Evolutionary conservation across 2,113 vertebrate genomes (phyloP), one percentile per base, ranked within the genome.

Genomic region (Vanacampus margaritifer): DNA sequence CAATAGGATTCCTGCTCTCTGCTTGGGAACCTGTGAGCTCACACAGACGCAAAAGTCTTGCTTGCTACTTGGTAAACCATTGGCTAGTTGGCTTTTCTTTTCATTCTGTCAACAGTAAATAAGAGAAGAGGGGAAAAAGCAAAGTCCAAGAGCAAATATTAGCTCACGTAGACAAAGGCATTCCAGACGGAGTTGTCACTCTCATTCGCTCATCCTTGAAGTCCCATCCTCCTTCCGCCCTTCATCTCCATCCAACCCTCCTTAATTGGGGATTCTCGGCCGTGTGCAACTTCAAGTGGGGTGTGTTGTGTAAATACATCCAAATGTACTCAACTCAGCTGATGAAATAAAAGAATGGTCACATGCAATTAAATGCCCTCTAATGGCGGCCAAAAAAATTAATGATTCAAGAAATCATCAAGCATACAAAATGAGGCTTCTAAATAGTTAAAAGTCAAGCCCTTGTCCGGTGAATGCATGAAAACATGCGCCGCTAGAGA

Each of bases 61-160:
- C 81, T 75, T 78, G 83, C 89, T 89, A 85, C 89, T 89, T 86
- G 80, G 89, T 90, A 87, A 91, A 89, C 80, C 57, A 24, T 72
- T 81, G 81, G 82, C 81, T 79, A 85, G 86, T 76, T 84, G 83
- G 80, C 85, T 87, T 86, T 89, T 89, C 85, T 82, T 88, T 88
- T 73, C 70, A 80, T 73, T 90, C 68, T 84, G 76, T 87, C 86
- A 90, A 89, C 78, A 87, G 68, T 70, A 82, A 91, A 86, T 82
- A 89, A 76, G 81, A 76, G 65, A 75, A 84, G 74, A 71, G 32
- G 63, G 21, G 82, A 76, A 83, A 82, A 87, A 78, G 79, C 78
- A 75, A 86, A 90, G 89, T 89, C 89, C 78, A 62, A 82, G 66
- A 71, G 79, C 84, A 91, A 93, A 93, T 91, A 92, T 92, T 92